Base-by-base conservation (phyloP, 2,888 invertebrate genomes). In the Pseudococcus longispinus region DNA sequence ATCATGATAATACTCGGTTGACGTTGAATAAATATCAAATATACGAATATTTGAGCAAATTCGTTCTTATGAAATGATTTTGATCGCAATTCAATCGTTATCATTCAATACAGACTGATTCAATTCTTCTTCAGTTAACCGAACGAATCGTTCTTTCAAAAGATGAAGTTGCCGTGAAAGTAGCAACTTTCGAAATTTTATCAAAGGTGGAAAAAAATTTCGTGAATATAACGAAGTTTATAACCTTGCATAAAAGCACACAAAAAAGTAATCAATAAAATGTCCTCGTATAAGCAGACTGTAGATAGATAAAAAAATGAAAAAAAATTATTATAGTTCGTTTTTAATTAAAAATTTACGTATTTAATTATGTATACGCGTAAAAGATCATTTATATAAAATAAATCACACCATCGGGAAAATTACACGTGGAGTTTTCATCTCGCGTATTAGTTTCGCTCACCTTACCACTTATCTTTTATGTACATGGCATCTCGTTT, bases 251-350 rank as follows among this genome's bases (percentile, higher is more conserved):
- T 26, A 70, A 70, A 70, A 70, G 29, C 29, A 8, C 23, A 77
- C n/a, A 26, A 37, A 13, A 32, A 37, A 37, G 37, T 37, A 77
- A 77, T 77, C 77, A 32, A 32, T 77, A 77, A 77, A 77, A 77
- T 77, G 77, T 77, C 77, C 77, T 77, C 77, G 29, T 55, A n/a
- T n/a, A 37, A 37, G 37, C 37, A 37, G 37, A 37, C 37, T 37
- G 37, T 55, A 55, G 65, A 26, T 65, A 65, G 55, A 65, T 26
- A 65, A 65, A 26, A 20, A 65, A 65, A 26, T 23, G 9, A 65
- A 26, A 13, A 26, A 26, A 65, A 65, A 37, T 37, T 37, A 4
- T 37, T 37, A 37, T 26, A 11, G 13, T 65, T 65, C 13, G 26
- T 26, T 23, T 65, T 55, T 46, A 46, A 23, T 23, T 65, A 26